Evolutionary conservation across 1,140 invertebrate genomes (phyloP), one percentile per base, ranked within the genome.

Genomic region (Drosophila baimaii): DNA sequence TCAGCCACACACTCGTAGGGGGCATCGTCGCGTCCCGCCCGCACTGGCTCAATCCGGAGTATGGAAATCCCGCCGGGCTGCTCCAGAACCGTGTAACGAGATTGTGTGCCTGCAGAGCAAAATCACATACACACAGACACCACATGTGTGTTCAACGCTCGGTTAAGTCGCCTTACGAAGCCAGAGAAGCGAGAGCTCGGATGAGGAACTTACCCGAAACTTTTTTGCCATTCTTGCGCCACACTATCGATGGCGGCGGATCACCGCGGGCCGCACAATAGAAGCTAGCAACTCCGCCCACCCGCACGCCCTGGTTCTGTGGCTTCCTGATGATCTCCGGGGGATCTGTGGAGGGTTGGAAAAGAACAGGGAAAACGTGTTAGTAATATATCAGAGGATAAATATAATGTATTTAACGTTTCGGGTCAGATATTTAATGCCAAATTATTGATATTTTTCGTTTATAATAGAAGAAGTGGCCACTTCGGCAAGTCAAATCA

Each of bases 1-100:
- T 99, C 98, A 1, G 98, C 98, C 52, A 98, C 95, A 92, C 98
- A 99, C 92, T 99, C 98, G 93, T 98, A 99, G 2, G 94, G 95
- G 31, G 97, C 96, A 91, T 98, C 97, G 92, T 99, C 97, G 57
- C 97, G 94, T 15, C 93, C 93, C 17, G 95, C 93, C 68, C 96
- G 95, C 12, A 98, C 97, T 0, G 97, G 97, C 89, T 99, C 98
- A 78, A 99, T 99, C 70, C 98, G 93, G 27, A 99, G 94, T 72
- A 98, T 94, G 21, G 97, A 96, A 44, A 96, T 95, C 56, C 97
- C 97, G 62, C 91, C 91, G 17, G 91, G 86, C 55, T 91, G 84
- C 61, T 92, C 91, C 43, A 91, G 64, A 21, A 92, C 91, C 57
- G 91, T 92, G 92, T 96, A 97, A 31, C 96, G 94, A 29, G 95